Percentiles rank a stretch among this genome's conserved stretches.
These are phyloP conservation scores for Okamejei kenojei DNA, from an alignment of 2,797 vertebrate genomes.

Conservation along the genomic window DNA sequence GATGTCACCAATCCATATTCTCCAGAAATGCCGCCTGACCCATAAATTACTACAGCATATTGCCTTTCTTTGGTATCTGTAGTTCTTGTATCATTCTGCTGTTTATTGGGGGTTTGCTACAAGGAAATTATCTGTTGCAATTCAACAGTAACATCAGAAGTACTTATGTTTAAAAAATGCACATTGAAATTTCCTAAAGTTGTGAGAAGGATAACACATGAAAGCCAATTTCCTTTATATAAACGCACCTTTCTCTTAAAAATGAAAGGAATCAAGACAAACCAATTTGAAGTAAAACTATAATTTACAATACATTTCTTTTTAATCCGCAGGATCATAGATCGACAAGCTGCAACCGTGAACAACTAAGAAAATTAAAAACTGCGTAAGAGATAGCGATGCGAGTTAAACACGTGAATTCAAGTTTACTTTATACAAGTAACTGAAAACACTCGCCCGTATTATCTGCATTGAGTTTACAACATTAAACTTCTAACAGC, in stretches of 20 bases:
- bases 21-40: too few relatives aligned
- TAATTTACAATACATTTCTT: neutral
- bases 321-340: neutral
- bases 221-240: neutral
- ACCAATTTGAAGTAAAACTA: neutral
- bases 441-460: neutral
- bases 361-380: neutral
- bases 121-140: neutral
- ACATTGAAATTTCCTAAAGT: neutral
- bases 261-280: neutral
- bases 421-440: slow-evolving; percentile 21
- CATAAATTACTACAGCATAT: too few relatives aligned
- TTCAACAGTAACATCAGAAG: neutral
- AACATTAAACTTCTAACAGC: neutral
- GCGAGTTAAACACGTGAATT: slow-evolving; percentile 12
- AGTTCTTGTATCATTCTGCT: neutral
- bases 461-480: neutral
- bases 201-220: neutral
- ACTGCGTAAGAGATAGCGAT: slow-evolving; percentile 7
- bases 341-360: neutral
- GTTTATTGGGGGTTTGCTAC: neutral
- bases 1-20: too few relatives aligned
- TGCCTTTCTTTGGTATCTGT: too few relatives aligned
- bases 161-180: neutral
- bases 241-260: too few relatives aligned